Evolutionary conservation across 1,140 invertebrate species (phyloP).

Genomic region (Nautilus pompilius): DNA sequence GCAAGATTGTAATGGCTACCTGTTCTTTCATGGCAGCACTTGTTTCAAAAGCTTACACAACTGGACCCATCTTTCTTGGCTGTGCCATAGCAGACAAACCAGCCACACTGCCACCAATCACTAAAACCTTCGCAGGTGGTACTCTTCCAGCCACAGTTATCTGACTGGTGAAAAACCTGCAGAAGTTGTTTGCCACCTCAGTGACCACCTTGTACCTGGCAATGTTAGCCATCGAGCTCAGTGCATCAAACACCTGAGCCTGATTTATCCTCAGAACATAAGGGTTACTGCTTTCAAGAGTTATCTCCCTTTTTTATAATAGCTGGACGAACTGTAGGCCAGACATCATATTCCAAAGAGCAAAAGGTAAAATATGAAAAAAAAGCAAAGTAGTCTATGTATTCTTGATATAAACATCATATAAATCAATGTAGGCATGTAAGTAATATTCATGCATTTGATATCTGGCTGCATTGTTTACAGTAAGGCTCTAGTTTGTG

Average conservation of each 20-base stretch:
- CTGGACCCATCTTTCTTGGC: slow-evolving; percentile 86
- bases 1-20: too few species aligned
- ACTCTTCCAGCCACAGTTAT: slow-evolving; percentile 79
- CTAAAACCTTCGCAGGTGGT: slow-evolving; percentile 79
- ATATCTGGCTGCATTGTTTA: too few species aligned
- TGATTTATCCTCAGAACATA: slow-evolving; percentile 78
- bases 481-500: too few species aligned
- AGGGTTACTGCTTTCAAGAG: too few species aligned
- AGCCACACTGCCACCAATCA: slow-evolving; percentile 86
- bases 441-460: too few species aligned
- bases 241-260: slow-evolving; percentile 86
- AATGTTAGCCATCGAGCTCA: slow-evolving; percentile 91
- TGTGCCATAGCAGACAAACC: slow-evolving; percentile 79
- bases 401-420: too few species aligned
- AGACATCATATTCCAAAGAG: too few species aligned
- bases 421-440: too few species aligned
- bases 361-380: too few species aligned
- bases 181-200: slow-evolving; percentile 85
- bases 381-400: too few species aligned
- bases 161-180: slow-evolving; percentile 78
- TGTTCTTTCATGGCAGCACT: slow-evolving; percentile 83
- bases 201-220: slow-evolving; percentile 86
- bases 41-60: slow-evolving; percentile 84
- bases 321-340: too few species aligned
- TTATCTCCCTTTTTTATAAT: too few species aligned